A percentile compares a stretch with the other conserved stretches of the same genome.
These are phyloP conservation scores for Bombus confusus DNA, from an alignment of 1,140 invertebrate species.

Conservation along the genomic window DNA sequence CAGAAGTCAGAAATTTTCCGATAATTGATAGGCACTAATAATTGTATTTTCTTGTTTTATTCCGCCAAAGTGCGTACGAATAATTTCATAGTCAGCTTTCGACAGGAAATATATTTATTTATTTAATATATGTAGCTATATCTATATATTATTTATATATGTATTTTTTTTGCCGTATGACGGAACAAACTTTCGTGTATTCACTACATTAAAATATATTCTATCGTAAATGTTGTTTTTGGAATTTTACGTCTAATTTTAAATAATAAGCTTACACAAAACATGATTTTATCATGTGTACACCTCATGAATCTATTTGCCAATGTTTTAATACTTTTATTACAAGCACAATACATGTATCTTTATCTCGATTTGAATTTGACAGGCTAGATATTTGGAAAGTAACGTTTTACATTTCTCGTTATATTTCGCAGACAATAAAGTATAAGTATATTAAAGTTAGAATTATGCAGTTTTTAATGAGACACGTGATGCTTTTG, in stretches of 20 bases:
- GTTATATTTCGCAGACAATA: not conserved
- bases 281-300: not conserved
- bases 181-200: slow-evolving; percentile 36
- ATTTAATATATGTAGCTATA: slow-evolving; percentile 48
- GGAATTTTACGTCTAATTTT: not conserved
- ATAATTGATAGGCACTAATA: slow-evolving; percentile 11
- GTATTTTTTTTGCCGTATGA: slow-evolving; percentile 36
- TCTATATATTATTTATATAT: slow-evolving; percentile 42
- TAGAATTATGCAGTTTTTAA: not conserved
- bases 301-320: not conserved
- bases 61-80: slow-evolving; percentile 38
- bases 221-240: slow-evolving; percentile 33
- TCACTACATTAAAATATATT: slow-evolving; percentile 42
- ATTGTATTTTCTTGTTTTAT: slow-evolving; percentile 36
- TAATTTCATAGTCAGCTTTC: slow-evolving; percentile 41
- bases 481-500: not conserved
- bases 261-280: not conserved
- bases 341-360: not conserved
- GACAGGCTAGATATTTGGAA: not conserved
- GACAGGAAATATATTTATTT: slow-evolving; percentile 40
- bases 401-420: not conserved
- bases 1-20: not conserved
- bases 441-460: not conserved
- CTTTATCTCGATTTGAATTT: not conserved
- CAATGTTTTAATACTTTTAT: not conserved